Evolutionary conservation across 2,113 vertebrate genomes (phyloP), one percentile per base, ranked within the genome.

Genomic region (Stomatorhinus ivindoensis): DNA sequence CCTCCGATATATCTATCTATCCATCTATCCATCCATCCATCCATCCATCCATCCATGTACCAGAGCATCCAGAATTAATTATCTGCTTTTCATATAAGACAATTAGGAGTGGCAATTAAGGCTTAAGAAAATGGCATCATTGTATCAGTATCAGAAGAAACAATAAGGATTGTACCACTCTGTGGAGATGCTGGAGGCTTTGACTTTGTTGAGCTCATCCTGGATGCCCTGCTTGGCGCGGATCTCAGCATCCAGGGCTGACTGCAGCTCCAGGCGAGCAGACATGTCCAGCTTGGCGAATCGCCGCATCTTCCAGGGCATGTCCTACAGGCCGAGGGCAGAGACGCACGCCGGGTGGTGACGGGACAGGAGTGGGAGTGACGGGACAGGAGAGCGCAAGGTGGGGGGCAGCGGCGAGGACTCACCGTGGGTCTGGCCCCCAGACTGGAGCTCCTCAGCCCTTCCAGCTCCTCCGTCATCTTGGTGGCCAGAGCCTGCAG

Each of bases 241-340:
- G 94, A 99, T 99, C 95, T 99, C 98, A 27, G 97, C 97, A 88
- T 99, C 98, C 48, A 99, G 93, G 17, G 98, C 98, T 1, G 98
- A 99, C 93, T 99, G 98, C 35, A 99, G 96, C 92, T 99, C 98
- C 92, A 99, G 90, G 88, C 98, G 97, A 0, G 98, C 98, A 11
- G 98, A 99, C 98, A 99, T 99, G 92, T 99, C 98, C 94, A 99
- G 95, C 95, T 99, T 99, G 50, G 98, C 98, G 44, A 99, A 98
- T 88, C 98, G 97, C 0, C 98, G 96, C 98, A 99, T 98, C 94
- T 99, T 99, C 98, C 98, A 99, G 0, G 98, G 98, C 98, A 99
- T 99, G 94, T 99, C 98, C 98, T 99, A 91, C 44, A 46, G 50
- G 10, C 46, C 13, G 83, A 51, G 85, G 50, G 47, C 85, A 53